Evolutionary conservation across 1,140 invertebrate species (phyloP), one percentile per base, ranked within the genome.

Genomic region (Drosophila lowei): DNA sequence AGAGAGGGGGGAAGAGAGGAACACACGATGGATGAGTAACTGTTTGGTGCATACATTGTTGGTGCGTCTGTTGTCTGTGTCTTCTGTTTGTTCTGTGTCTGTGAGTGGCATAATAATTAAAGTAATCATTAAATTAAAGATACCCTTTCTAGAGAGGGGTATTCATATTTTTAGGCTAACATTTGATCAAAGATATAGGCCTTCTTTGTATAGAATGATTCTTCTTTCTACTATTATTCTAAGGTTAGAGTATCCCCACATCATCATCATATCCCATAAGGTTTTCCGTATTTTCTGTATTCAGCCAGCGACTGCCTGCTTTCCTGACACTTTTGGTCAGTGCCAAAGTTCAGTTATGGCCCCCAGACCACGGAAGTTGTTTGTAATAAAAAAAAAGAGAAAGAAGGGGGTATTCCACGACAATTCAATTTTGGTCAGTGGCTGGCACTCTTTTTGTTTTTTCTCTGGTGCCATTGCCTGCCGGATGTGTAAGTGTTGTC

Each of bases 71-170:
- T 53, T 30, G 28, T 30, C 6, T 30, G 28, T 30, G 30, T 11
- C 30, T 34, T 3, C 9, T 34, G 30, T 38, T 38, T 38, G 11
- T 13, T 38, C 11, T 13, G 3, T 38, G 3, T 41, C 25, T 70
- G 78, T 81, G 78, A 67, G 67, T 80, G 79, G 79, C 78, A 81
- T 81, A 81, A 80, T 81, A 81, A 81, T 81, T 81, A 77, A 74
- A 65, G 64, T 62, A 67, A 77, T 74, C 74, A 77, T 56, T 13
- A 13, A 13, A 38, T 38, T 38, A 38, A 13, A 38, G 13, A 38
- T 38, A 38, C 34, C 0, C 34, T 38, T 38, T 13, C 3, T 1
- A 5, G 11, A 38, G 11, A 13, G 34, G 34, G 34, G 11, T 13
- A 38, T 38, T 3, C 3, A 0, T 8, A 38, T 13, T 38, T 13